These are phyloP conservation scores for Chloroclystis v-ata DNA, from an alignment of 2,888 invertebrate species.

Conservation along the genomic window DNA sequence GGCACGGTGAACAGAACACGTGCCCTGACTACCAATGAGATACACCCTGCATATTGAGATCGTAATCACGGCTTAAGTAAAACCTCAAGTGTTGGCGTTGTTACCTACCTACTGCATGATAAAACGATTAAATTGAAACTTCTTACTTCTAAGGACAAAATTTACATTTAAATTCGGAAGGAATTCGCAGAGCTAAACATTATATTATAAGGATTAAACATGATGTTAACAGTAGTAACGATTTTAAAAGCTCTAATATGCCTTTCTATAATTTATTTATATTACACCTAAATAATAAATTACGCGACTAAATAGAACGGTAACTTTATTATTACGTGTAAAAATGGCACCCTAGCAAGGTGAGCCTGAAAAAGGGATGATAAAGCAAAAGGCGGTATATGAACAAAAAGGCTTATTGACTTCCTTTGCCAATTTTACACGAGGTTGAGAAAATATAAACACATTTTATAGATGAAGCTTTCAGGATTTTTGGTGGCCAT, in stretches of 20 bases:
- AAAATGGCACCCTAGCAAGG: constrained; percentile 51
- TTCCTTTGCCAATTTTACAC: constrained; percentile 50
- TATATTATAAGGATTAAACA: too few species aligned
- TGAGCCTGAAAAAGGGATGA: constrained; percentile 44
- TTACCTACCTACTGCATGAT: constrained; percentile 13
- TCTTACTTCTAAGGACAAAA: constrained; percentile 9
- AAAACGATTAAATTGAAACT: constrained; percentile 10
- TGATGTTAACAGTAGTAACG: too few species aligned
- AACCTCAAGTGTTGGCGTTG: constrained; percentile 17
- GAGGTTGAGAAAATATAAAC: constrained; percentile 36
- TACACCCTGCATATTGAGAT: constrained; percentile 48
- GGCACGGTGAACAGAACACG: constrained; percentile 49
- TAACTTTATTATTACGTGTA: constrained; percentile 57
- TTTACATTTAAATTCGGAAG: constrained; percentile 10
- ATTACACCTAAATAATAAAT: not conserved
- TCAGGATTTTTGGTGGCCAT: constrained; percentile 27
- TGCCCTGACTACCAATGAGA: constrained; percentile 53
- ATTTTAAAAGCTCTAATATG: too few species aligned
- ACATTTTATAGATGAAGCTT: constrained; percentile 31
- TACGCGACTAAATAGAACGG: constrained; percentile 22
- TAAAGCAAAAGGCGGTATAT: constrained; percentile 52
- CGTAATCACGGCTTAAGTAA: constrained; percentile 39
- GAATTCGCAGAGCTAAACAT: not conserved
- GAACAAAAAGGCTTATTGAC: constrained; percentile 62
- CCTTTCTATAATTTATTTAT: too few species aligned